phyloP scores from a whole-genome alignment of 2,797 vertebrate genomes.

The Cryptoprocta ferox region DNA sequence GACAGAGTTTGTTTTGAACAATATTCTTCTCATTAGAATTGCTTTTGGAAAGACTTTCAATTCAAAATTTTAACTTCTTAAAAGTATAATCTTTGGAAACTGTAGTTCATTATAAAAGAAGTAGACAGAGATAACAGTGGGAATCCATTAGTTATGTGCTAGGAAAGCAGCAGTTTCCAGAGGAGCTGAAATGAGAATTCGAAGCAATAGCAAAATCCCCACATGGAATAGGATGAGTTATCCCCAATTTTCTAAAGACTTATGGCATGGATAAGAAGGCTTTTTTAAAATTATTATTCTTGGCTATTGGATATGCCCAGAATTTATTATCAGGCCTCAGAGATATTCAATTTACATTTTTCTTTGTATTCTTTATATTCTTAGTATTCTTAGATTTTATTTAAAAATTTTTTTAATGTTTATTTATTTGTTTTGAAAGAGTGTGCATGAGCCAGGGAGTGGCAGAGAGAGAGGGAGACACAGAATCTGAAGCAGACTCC shows the following conservation, averaged over 20 bases:
- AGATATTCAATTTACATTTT: background rate
- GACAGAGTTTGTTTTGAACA: background rate
- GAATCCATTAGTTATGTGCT: background rate
- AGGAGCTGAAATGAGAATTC: background rate
- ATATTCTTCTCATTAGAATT: background rate
- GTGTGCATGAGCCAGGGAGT: no score
- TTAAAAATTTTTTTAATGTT: no score
- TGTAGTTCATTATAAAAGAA: background rate
- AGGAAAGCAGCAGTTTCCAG: background rate
- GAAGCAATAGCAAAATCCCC: background rate
- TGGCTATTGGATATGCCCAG: background rate
- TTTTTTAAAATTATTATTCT: background rate
- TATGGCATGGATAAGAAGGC: background rate
- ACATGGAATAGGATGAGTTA: background rate
- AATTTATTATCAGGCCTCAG: background rate
- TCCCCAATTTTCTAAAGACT: conserved; percentile 13
- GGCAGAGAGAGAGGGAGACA: no score
- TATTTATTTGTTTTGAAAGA: no score
- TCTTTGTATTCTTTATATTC: background rate
- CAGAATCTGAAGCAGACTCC: no score
- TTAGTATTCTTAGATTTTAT: no score
- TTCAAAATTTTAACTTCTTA: conserved; percentile 31
- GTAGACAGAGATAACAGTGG: background rate
- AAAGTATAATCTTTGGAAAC: background rate
- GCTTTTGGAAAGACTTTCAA: background rate